Conservation (phyloP, 2,113 vertebrate genomes). For the Melospiza georgiana region DNA sequence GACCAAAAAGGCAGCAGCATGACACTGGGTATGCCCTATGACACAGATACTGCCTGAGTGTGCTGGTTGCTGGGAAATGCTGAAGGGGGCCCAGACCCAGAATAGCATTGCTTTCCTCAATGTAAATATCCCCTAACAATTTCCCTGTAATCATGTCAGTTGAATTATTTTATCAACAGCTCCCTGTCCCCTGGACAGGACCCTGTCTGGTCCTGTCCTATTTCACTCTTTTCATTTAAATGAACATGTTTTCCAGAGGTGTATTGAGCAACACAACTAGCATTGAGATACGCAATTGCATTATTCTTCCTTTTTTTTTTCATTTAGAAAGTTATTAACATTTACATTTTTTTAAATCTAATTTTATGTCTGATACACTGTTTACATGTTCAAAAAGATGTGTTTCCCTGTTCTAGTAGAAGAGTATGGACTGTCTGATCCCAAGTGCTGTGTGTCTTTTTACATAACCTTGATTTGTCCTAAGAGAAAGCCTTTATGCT, state of each 20-base stretch:
- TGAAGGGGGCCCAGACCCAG: background rate
- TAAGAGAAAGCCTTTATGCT: background rate
- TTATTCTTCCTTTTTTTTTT: background rate
- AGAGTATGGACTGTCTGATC: background rate
- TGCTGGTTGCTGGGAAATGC: background rate
- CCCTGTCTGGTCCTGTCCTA: background rate
- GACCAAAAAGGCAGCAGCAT: background rate
- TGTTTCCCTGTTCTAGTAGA: background rate
- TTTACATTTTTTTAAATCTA: background rate
- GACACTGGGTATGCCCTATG: background rate
- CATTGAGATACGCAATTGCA: background rate
- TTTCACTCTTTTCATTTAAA: background rate
- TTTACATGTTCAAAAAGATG: background rate
- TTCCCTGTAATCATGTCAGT: fast-evolving
- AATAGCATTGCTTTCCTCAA: background rate
- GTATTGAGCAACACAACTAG: background rate
- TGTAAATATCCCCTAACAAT: background rate
- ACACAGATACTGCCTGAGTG: background rate
- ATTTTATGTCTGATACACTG: background rate
- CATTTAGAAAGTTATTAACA: background rate
- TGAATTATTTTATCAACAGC: background rate
- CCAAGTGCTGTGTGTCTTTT: background rate
- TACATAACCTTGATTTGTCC: background rate
- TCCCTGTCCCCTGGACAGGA: background rate
- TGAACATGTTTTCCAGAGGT: background rate